These are phyloP conservation scores for Hephaestus fuliginosus DNA, from an alignment of 2,797 vertebrate genomes.

Conservation along the genomic window DNA sequence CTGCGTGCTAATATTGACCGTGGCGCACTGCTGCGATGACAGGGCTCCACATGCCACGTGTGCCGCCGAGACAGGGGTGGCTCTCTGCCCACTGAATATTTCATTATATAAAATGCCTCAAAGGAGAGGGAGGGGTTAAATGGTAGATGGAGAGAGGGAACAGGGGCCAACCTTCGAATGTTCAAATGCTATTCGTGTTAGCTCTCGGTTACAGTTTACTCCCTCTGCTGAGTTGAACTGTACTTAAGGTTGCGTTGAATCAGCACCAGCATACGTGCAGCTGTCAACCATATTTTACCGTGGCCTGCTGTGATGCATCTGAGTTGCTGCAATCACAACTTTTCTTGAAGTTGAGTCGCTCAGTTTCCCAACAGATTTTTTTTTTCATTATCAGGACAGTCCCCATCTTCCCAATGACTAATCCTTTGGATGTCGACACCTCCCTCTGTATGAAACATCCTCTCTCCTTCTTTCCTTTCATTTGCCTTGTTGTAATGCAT, in stretches of 20 bases:
- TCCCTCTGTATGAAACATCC: neutral
- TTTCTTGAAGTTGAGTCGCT: neutral
- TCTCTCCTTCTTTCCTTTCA: neutral
- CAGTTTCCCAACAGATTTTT: conserved; percentile 7
- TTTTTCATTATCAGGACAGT: neutral
- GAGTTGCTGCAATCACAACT: conserved; percentile 8
- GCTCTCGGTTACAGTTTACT: conserved; percentile 38
- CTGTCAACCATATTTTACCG: conserved; percentile 29
- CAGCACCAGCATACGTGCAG: conserved; percentile 1
- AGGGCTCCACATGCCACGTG: conserved; percentile 44
- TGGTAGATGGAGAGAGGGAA: conserved; percentile 21
- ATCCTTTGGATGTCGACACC: conserved; percentile 4
- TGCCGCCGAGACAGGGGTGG: conserved; percentile 37
- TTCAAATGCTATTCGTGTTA: conserved; percentile 38
- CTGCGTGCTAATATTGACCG: conserved; percentile 67
- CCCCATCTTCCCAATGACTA: neutral
- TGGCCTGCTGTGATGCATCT: conserved; percentile 19
- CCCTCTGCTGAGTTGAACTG: conserved; percentile 33
- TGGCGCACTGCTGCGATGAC: conserved; percentile 31
- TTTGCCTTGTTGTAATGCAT: conserved; percentile 35
- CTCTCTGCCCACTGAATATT: conserved; percentile 59
- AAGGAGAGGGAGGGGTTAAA: conserved; percentile 25
- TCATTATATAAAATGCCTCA: conserved; percentile 50
- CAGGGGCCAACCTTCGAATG: conserved; percentile 21
- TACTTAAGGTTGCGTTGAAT: conserved; percentile 43